phyloP scores from a whole-genome alignment of 2,888 invertebrate genomes.

The Eristalinus sepulchralis region DNA sequence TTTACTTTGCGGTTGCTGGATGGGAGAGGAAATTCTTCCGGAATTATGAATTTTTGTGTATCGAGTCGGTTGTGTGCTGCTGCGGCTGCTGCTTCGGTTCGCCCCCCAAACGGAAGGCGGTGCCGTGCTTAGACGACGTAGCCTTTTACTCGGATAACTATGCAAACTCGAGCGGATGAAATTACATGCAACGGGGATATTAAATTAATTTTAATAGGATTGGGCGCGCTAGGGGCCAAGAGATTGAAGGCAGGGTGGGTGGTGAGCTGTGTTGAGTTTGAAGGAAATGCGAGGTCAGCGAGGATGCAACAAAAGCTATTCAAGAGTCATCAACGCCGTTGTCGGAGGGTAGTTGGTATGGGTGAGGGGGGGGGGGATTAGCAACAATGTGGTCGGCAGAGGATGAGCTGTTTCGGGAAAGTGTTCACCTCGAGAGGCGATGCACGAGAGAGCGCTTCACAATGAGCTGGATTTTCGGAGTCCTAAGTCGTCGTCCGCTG shows the following conservation, averaged over 20 bases:
- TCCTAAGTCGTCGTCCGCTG: not conserved
- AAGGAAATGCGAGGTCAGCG: not conserved
- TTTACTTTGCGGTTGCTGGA: slow-evolving; percentile 42
- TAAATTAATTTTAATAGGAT: slow-evolving; percentile 28
- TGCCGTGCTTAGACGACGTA: slow-evolving; percentile 1
- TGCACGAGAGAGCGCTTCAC: not conserved
- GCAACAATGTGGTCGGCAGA: not conserved
- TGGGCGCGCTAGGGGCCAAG: not conserved
- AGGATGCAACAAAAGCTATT: not conserved
- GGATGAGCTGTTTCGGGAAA: not conserved
- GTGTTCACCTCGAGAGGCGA: not conserved
- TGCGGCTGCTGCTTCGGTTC: not conserved
- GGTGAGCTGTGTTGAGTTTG: no score
- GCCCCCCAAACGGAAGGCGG: not conserved
- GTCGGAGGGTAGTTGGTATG: not conserved
- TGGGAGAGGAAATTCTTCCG: slow-evolving; percentile 32
- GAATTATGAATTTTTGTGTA: slow-evolving; percentile 42
- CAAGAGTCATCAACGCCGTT: not conserved
- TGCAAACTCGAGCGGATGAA: slow-evolving; percentile 6
- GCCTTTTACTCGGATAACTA: slow-evolving; percentile 13
- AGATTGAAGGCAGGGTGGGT: not conserved
- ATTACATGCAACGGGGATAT: slow-evolving; percentile 2
- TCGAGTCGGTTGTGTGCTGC: no score
- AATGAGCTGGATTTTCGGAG: not conserved
- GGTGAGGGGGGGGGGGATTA: not conserved